phyloP scores from a whole-genome alignment of 2,888 invertebrate species.

The Beris morrisii region DNA sequence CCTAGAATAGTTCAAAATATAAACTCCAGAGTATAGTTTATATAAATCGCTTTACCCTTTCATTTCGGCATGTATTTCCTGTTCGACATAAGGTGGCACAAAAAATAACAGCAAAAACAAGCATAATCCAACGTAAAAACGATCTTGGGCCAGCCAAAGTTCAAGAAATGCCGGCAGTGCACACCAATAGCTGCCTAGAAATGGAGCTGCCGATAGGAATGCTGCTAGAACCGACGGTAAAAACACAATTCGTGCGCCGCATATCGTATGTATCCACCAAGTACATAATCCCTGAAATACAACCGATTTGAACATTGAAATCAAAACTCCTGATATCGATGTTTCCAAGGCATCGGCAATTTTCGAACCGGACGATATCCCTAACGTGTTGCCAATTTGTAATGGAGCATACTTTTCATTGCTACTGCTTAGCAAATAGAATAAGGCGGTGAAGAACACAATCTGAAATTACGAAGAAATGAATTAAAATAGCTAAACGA shows the following conservation, averaged over 20 bases:
- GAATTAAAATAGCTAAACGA: not conserved
- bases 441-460: conserved; percentile 94
- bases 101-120: conserved; percentile 80
- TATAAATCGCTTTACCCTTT: conserved; percentile 70
- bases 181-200: conserved; percentile 94
- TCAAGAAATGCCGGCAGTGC: conserved; percentile 92
- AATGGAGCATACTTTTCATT: conserved; percentile 89
- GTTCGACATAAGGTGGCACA: conserved; percentile 90
- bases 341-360: conserved; percentile 83
- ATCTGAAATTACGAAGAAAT: conserved; percentile 63
- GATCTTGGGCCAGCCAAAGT: conserved; percentile 89
- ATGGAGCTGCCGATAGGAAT: conserved; percentile 91
- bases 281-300: conserved; percentile 98
- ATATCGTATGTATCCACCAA: conserved; percentile 94
- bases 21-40: conserved; percentile 2
- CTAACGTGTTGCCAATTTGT: conserved; percentile 80
- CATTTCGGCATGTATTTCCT: conserved; percentile 95
- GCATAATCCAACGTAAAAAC: conserved; percentile 76
- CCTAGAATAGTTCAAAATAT: conserved; percentile 57
- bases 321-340: conserved; percentile 91
- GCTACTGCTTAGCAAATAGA: conserved; percentile 90
- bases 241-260: conserved; percentile 92
- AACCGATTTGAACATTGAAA: conserved; percentile 95
- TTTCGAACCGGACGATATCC: conserved; percentile 75
- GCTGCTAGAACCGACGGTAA: conserved; percentile 87